Evolutionary conservation across 2,113 vertebrate genomes (phyloP).

Genomic region (Mustelus asterias): DNA sequence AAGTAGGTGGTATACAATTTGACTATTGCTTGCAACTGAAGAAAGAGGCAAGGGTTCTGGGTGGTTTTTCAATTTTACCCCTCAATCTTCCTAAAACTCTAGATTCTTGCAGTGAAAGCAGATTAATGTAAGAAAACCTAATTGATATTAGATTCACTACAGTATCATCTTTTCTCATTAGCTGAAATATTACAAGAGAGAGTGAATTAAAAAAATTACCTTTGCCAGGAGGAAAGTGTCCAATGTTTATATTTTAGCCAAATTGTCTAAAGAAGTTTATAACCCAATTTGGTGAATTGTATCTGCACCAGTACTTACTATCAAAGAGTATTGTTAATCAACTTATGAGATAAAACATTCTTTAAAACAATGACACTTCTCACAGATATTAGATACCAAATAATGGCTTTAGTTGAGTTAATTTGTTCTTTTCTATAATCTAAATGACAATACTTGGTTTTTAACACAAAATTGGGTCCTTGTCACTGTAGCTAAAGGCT

Average conservation of each 20-base stretch:
- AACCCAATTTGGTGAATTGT: not conserved
- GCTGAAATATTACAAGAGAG: not conserved
- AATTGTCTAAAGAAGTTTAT: no score
- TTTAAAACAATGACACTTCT: not conserved
- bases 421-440: not conserved
- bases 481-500: not conserved
- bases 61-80: no score
- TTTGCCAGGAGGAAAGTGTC: not conserved
- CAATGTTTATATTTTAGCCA: not conserved
- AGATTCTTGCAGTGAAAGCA: not conserved
- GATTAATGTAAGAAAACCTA: not conserved
- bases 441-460: not conserved
- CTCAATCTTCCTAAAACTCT: not conserved
- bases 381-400: not conserved
- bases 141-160: not conserved
- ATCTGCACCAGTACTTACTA: not conserved
- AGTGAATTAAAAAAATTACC: not conserved
- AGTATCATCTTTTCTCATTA: no score
- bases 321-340: not conserved
- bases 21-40: no score
- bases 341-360: not conserved
- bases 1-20: no score
- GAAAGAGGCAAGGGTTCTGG: no score
- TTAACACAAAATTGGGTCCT: not conserved
- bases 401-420: not conserved